These are phyloP conservation scores for Channa argus DNA, from an alignment of 2,113 vertebrate genomes.

Conservation along the genomic window DNA sequence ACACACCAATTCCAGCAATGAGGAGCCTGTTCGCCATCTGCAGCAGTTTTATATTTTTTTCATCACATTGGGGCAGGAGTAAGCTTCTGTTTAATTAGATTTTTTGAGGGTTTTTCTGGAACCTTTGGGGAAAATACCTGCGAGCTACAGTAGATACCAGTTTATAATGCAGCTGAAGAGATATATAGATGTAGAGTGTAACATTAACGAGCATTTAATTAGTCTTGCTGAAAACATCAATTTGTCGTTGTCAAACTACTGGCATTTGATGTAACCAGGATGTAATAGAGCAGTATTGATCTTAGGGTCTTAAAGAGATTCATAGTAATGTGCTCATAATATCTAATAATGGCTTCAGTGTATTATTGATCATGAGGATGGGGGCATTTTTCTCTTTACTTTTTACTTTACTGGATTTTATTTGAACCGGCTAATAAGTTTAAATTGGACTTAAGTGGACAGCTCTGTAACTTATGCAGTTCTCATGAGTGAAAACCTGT, in stretches of 20 bases:
- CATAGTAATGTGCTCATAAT: background rate
- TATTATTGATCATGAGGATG: background rate
- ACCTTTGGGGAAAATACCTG: conserved; percentile 43
- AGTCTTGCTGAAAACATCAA: conserved; percentile 9
- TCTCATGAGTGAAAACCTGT: conserved; percentile 24
- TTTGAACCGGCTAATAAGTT: background rate
- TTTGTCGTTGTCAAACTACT: background rate
- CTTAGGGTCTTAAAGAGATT: background rate
- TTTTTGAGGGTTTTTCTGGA: conserved; percentile 9
- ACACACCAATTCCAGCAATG: conserved; percentile 4
- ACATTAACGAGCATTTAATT: conserved; percentile 46
- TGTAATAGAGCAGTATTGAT: background rate
- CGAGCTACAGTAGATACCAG: background rate
- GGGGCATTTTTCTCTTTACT: background rate
- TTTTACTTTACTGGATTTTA: background rate
- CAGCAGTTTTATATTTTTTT: conserved; percentile 21
- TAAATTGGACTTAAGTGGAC: conserved; percentile 7
- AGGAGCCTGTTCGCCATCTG: conserved; percentile 18
- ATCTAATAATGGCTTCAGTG: background rate
- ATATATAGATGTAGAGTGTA: conserved; percentile 33
- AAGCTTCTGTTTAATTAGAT: conserved; percentile 22
- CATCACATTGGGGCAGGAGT: conserved; percentile 16
- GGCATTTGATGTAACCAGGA: background rate
- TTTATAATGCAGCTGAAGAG: conserved; percentile 46
- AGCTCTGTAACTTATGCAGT: conserved; percentile 37